phyloP scores from a whole-genome alignment of 2,797 vertebrate genomes.

The Acrossocheilus wenchowensis region DNA sequence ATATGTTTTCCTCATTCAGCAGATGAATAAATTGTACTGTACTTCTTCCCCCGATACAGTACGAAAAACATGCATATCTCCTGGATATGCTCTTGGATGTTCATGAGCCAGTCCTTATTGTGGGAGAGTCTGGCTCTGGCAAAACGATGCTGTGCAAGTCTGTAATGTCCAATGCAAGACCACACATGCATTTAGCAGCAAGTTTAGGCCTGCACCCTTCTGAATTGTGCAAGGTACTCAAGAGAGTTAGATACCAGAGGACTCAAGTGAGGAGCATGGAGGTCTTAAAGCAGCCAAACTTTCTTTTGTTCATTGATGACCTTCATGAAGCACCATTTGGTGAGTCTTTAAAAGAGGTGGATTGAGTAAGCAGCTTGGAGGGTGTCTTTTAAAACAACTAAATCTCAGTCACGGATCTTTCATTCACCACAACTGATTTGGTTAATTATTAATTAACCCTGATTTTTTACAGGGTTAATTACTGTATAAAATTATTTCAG shows the following conservation, averaged over 20 bases:
- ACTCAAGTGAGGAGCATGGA: conserved; percentile 16
- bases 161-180: conserved; percentile 71
- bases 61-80: conserved; percentile 72
- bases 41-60: conserved; percentile 55
- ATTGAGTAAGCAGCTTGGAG: not conserved
- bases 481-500: too few species aligned
- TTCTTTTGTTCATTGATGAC: conserved; percentile 73
- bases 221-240: conserved; percentile 74
- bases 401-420: not conserved
- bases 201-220: conserved; percentile 69
- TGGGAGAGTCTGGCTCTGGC: conserved; percentile 81
- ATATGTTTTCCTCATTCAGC: not conserved
- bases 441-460: too few species aligned
- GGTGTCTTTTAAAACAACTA: not conserved
- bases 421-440: not conserved
- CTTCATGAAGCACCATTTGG: conserved; percentile 69
- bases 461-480: too few species aligned
- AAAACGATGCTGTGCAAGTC: conserved; percentile 80
- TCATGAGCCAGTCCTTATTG: conserved; percentile 79
- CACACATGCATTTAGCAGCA: conserved; percentile 67
- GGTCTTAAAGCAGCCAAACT: conserved; percentile 42
- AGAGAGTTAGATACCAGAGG: conserved; percentile 52
- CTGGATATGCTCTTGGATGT: conserved; percentile 77
- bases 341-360: conserved; percentile 58
- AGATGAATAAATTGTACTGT: not conserved